These are phyloP conservation scores for Aethina tumida DNA, from an alignment of 1,140 invertebrate species.

Conservation along the genomic window DNA sequence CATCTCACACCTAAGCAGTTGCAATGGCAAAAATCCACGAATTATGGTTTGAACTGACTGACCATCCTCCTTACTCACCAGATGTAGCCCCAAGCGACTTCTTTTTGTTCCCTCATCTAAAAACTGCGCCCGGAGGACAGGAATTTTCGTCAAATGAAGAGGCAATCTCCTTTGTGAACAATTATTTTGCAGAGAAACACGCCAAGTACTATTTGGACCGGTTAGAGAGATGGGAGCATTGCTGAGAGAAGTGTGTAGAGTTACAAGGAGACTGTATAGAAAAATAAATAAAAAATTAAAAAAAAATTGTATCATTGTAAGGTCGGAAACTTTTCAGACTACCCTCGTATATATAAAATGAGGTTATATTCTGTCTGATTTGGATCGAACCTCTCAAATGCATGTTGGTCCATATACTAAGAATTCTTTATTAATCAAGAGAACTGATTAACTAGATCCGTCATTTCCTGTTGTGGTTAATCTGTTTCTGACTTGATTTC, in stretches of 20 bases:
- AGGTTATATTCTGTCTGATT: too few relatives aligned
- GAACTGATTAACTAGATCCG: too few relatives aligned
- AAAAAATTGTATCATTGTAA: constrained; percentile 11
- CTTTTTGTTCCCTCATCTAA: constrained; percentile 13
- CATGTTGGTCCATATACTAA: too few relatives aligned
- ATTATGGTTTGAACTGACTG: constrained; percentile 33
- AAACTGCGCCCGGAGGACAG: constrained; percentile 22
- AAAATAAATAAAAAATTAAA: constrained; percentile 15
- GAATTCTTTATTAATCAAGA: too few relatives aligned
- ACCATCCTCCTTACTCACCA: constrained; percentile 33
- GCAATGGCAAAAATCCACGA: constrained; percentile 32
- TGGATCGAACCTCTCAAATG: too few relatives aligned
- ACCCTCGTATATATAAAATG: too few relatives aligned
- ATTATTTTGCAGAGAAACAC: constrained; percentile 22
- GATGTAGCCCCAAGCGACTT: constrained; percentile 26
- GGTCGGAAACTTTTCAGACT: constrained; percentile 11
- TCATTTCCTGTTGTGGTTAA: too few relatives aligned
- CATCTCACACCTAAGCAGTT: constrained; percentile 24
- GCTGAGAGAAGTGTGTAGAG: constrained; percentile 19
- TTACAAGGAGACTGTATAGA: constrained; percentile 22
- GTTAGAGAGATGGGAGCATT: constrained; percentile 16
- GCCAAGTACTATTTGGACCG: constrained; percentile 14
- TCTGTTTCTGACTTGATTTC: too few relatives aligned
- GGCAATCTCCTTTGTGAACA: constrained; percentile 11
- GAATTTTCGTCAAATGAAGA: constrained; percentile 26